A percentile compares a stretch with the other conserved stretches of the same genome.
These are phyloP conservation scores for Zaprionus ghesquierei DNA, from an alignment of 1,140 invertebrate species.

Conservation along the genomic window DNA sequence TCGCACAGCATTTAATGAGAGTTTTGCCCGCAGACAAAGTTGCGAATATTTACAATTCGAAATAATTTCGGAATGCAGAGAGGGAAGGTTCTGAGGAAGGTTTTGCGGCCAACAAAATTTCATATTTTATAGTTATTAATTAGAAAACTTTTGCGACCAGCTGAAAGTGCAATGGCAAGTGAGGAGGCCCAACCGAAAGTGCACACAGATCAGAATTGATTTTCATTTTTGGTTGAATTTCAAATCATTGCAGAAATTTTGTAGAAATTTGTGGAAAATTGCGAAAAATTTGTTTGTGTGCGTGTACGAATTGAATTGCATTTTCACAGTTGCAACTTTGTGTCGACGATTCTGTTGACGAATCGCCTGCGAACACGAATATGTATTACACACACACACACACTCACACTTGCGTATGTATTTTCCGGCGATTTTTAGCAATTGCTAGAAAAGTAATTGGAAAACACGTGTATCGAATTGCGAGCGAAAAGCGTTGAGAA, in stretches of 20 bases:
- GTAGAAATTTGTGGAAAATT: slow-evolving; percentile 4
- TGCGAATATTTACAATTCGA: slow-evolving; percentile 45
- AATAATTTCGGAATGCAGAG: slow-evolving; percentile 18
- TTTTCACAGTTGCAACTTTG: slow-evolving; percentile 18
- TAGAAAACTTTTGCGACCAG: slow-evolving; percentile 58
- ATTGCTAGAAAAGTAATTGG: slow-evolving; percentile 33
- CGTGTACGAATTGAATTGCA: slow-evolving; percentile 54
- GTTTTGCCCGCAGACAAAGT: slow-evolving; percentile 43
- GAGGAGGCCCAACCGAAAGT: background rate
- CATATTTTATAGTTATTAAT: slow-evolving; percentile 52
- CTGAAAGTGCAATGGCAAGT: background rate
- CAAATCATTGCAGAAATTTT: slow-evolving; percentile 4
- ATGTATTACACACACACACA: background rate
- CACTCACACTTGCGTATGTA: background rate
- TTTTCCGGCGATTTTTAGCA: slow-evolving; percentile 23
- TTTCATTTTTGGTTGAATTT: slow-evolving; percentile 28
- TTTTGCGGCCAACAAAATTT: slow-evolving; percentile 8
- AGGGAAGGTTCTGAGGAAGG: background rate
- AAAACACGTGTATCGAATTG: slow-evolving; percentile 21
- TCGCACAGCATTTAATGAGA: slow-evolving; percentile 57
- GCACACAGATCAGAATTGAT: slow-evolving; percentile 26
- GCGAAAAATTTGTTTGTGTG: background rate
- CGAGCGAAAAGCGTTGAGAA: background rate
- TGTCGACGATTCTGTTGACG: slow-evolving; percentile 15
- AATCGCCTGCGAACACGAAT: background rate